These are phyloP conservation scores for Rhinichthys klamathensis DNA, from an alignment of 2,113 vertebrate genomes.

Conservation along the genomic window DNA sequence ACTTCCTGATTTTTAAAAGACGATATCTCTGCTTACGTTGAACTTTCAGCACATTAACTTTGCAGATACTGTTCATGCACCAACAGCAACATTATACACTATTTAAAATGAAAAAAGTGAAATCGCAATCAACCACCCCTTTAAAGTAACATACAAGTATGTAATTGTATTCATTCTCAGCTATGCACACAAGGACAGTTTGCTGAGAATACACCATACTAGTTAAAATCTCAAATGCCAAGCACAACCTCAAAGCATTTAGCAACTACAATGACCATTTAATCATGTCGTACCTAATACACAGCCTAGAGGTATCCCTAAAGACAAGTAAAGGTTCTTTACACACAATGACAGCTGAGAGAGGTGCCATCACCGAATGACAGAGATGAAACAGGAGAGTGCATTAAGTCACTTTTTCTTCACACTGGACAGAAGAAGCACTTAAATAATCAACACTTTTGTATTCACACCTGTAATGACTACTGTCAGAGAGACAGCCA, in stretches of 20 bases:
- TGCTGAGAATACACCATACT: not conserved
- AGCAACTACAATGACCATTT: constrained; percentile 19
- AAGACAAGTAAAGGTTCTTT: not conserved
- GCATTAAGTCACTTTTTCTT: constrained; percentile 36
- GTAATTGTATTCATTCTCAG: not conserved
- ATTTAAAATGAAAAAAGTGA: too few species aligned
- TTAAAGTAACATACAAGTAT: not conserved
- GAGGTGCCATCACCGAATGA: constrained; percentile 11
- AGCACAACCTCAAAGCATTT: not conserved
- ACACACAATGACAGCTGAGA: constrained; percentile 54
- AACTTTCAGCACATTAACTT: too few species aligned
- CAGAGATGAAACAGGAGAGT: constrained; percentile 37
- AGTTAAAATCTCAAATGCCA: constrained; percentile 16
- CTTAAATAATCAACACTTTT: constrained; percentile 64
- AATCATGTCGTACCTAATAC: not conserved
- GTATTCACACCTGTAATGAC: constrained; percentile 40
- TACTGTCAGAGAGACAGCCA: not conserved
- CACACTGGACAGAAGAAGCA: constrained; percentile 27
- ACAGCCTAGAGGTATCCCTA: not conserved
- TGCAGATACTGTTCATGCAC: too few species aligned
- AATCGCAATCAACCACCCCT: too few species aligned
- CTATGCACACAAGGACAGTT: not conserved
- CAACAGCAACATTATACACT: too few species aligned
- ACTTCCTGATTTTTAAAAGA: too few species aligned
- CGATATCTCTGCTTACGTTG: too few species aligned